Evolutionary conservation across 2,888 invertebrate genomes (phyloP).

Genomic region (Caenorhabditis doughertyi): DNA sequence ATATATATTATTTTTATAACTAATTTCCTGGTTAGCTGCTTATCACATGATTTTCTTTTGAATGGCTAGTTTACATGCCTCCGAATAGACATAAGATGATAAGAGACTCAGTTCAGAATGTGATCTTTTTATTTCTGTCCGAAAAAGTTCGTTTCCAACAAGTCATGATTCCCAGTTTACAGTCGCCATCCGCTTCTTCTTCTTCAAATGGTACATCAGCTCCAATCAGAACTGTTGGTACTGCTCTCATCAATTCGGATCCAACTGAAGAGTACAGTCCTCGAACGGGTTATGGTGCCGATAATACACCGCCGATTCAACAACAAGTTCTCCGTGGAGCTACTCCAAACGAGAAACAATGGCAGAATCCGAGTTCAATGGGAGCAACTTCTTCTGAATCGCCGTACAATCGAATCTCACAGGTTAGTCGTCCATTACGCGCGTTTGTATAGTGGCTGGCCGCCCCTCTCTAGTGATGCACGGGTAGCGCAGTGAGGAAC

Average conservation of each 20-base stretch:
- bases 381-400: constrained; percentile 15
- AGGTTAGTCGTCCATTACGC: constrained; percentile 19
- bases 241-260: constrained; percentile 34
- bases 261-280: constrained; percentile 52
- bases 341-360: constrained; percentile 50
- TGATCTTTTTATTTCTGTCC: constrained; percentile 7
- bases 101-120: constrained; percentile 24
- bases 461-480: constrained; percentile 3
- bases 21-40: background rate
- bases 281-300: constrained; percentile 53
- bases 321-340: constrained; percentile 26
- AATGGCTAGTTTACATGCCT: background rate
- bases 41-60: background rate
- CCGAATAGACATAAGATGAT: background rate
- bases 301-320: constrained; percentile 33
- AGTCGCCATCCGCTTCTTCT: constrained; percentile 23
- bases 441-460: background rate
- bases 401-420: constrained; percentile 10
- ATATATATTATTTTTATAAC: background rate
- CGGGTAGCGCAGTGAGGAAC: constrained; percentile 42
- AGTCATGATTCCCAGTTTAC: background rate
- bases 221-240: constrained; percentile 33
- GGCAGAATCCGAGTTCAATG: constrained; percentile 16
- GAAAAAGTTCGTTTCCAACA: background rate
- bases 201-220: constrained; percentile 15